phyloP scores from a whole-genome alignment of 2,797 vertebrate genomes.

The Amniataba percoides region DNA sequence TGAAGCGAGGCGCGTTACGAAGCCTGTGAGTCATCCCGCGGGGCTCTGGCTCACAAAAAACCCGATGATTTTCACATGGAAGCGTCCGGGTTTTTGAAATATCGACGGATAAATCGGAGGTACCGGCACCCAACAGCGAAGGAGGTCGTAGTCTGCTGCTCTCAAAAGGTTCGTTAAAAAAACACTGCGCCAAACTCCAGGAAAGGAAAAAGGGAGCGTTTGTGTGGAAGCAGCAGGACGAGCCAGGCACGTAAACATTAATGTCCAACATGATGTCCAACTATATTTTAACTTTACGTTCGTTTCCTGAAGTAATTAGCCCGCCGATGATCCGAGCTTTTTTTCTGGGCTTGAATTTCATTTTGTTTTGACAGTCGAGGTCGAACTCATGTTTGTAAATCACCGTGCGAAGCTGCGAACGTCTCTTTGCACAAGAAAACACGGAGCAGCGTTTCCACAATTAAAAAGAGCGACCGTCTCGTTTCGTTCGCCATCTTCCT shows the following conservation, averaged over 20 bases:
- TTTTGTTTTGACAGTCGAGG: too few relatives aligned
- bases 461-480: background rate
- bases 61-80: conserved; percentile 32
- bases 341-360: conserved; percentile 4
- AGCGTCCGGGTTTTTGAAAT: conserved; percentile 27
- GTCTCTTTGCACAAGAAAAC: conserved; percentile 6
- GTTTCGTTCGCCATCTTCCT: conserved; percentile 24
- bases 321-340: background rate
- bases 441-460: background rate
- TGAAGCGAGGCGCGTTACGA: conserved; percentile 8
- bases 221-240: background rate
- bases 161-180: background rate
- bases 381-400: too few relatives aligned
- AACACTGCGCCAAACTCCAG: conserved; percentile 5
- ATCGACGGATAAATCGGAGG: conserved; percentile 37
- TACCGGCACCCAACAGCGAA: conserved; percentile 25
- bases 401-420: background rate
- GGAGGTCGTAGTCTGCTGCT: background rate
- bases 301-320: conserved; percentile 9
- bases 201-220: background rate
- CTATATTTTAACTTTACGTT: background rate
- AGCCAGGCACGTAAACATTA: background rate
- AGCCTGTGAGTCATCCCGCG: conserved; percentile 34
- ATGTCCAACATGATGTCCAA: background rate
- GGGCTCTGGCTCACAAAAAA: conserved; percentile 12